Base-by-base conservation (phyloP, 2,797 vertebrate genomes). In the Cyprinodon diabolis region DNA sequence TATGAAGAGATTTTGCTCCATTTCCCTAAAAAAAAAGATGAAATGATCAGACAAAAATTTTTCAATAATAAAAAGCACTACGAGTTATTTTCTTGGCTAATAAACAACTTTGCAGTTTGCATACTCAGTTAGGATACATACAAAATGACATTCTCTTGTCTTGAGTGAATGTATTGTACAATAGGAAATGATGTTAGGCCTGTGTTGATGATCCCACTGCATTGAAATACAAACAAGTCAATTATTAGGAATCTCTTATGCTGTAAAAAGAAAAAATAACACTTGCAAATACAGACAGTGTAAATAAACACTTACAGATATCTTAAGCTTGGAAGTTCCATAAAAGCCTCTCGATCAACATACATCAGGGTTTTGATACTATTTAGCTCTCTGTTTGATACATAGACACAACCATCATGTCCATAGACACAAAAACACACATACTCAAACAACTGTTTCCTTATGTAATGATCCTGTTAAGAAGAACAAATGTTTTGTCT, bases 151-250 rank as follows among this genome's bases (percentile, higher is more conserved):
- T 95, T 95, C 51, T 95, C 89, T 77, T 95, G 93, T 37, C 72
- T 90, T 68, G 96, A 97, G 62, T 90, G 91, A 76, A 97, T 93
- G 84, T 93, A 87, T 54, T 92, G 94, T 57, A 97, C 87, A 19
- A 86, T 94, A 72, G 96, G 96, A 77, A 97, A 96, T 67, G 88
- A 75, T 73, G 78, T 91, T 72, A 97, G 95, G 63, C 95, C 96
- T 14, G 96, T 97, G 90, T 97, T 97, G 84, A 93, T 94, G 93
- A 97, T 96, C 68, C 95, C 96, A 52, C 96, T 97, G 90, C 52
- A 88, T 81, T 45, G 75, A 85, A 66, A 80, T 1, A 79, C 37
- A 69, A 23, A 21, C 40, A 6, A 6, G 40, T 45, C 62, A 65
- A 6, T n/a, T n/a, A n/a, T n/a, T n/a, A n/a, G 0, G 43, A 40